phyloP scores from a whole-genome alignment of 1,140 invertebrate genomes.

The Tribolium castaneum region DNA sequence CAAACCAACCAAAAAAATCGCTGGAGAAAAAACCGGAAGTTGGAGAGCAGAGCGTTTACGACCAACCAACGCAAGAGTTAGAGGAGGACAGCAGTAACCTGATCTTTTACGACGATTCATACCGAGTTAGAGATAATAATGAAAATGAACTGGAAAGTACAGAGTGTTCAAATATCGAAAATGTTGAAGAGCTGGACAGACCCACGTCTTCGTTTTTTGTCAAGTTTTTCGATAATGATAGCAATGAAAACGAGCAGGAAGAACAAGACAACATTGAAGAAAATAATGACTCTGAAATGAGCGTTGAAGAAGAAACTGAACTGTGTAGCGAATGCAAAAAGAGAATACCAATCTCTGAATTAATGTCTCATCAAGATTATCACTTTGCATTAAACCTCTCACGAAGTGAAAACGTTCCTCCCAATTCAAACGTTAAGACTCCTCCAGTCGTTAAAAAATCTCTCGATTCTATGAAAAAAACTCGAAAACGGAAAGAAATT shows the following conservation, averaged over 20 bases:
- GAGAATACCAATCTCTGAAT: conserved; percentile 62
- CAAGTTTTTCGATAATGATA: conserved; percentile 62
- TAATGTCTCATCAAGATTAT: conserved; percentile 70
- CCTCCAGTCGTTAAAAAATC: conserved; percentile 43
- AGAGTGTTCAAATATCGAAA: background rate
- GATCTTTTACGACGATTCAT: conserved; percentile 52
- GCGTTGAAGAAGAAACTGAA: conserved; percentile 10
- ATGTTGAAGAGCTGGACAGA: background rate
- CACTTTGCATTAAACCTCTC: conserved; percentile 71
- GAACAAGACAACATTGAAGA: conserved; percentile 3
- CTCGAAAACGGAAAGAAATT: conserved; percentile 17
- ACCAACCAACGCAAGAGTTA: conserved; percentile 48
- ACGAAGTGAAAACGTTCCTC: conserved; percentile 65
- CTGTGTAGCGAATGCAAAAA: conserved; percentile 68
- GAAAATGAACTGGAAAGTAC: background rate
- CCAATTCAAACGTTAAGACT: conserved; percentile 48
- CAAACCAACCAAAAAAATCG: background rate
- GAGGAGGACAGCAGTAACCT: conserved; percentile 41
- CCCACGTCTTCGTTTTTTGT: conserved; percentile 64
- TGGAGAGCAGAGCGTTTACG: conserved; percentile 52
- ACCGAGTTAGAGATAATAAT: conserved; percentile 38
- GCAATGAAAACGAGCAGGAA: background rate
- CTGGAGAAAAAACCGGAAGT: conserved; percentile 7
- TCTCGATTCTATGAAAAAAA: conserved; percentile 49
- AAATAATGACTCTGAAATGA: background rate